Conservation (phyloP, 2,888 invertebrate genomes). For the Hemistola chrysoprasaria region DNA sequence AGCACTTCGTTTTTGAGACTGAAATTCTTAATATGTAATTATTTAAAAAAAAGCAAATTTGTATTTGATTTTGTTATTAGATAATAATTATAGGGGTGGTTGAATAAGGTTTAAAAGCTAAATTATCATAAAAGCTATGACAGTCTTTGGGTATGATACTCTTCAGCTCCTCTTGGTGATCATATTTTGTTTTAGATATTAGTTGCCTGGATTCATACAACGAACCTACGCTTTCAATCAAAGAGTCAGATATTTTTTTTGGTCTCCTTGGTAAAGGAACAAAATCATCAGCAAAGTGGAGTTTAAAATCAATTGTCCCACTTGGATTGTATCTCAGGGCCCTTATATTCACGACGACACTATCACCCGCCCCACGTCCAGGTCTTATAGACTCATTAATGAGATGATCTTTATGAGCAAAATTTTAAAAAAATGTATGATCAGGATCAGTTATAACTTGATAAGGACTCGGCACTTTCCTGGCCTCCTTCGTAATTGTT, state of each 20-base stretch:
- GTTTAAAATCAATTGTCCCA: neutral
- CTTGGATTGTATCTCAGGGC: conserved; percentile 1
- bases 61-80: no score
- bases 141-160: neutral
- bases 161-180: neutral
- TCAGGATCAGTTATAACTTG: neutral
- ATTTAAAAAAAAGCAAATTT: no score
- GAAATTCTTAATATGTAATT: no score
- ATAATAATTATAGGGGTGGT: no score
- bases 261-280: neutral
- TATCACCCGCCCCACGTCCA: neutral
- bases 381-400: conserved; percentile 6
- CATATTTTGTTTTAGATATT: neutral
- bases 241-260: no score
- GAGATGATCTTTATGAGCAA: neutral
- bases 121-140: neutral
- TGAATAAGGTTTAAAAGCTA: neutral
- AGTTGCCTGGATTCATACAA: no score
- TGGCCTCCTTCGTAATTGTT: conserved; percentile 3
- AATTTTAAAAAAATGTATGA: conserved; percentile 5
- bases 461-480: neutral
- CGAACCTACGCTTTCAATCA: no score
- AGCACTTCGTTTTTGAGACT: no score
- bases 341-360: conserved; percentile 1
- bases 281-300: neutral